Conservation (phyloP, 1,140 invertebrate species). For the Dendroctonus ponderosae region DNA sequence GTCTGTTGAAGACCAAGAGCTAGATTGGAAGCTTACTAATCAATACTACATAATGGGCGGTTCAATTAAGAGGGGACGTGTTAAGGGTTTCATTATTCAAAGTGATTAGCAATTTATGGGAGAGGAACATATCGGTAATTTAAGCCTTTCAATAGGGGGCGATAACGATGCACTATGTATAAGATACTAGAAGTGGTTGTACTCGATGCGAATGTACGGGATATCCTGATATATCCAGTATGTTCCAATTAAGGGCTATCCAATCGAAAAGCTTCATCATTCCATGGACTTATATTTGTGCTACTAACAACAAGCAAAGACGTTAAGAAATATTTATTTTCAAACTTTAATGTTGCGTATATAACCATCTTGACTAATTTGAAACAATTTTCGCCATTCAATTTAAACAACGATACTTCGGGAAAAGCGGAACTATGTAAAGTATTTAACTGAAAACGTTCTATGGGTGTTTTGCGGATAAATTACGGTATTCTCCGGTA, state of each 20-base stretch:
- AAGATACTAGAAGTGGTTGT: background rate
- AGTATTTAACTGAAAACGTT: constrained; percentile 12
- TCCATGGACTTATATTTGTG: too few species aligned
- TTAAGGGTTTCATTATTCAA: constrained; percentile 27
- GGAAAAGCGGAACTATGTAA: background rate
- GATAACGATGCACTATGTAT: constrained; percentile 11
- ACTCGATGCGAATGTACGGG: background rate
- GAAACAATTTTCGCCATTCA: too few species aligned
- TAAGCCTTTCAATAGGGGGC: constrained; percentile 15
- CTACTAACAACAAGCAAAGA: too few species aligned
- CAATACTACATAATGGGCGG: constrained; percentile 5
- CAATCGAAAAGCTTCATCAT: too few species aligned
- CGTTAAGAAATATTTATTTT: too few species aligned
- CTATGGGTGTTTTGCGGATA: constrained; percentile 12
- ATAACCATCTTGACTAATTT: too few species aligned
- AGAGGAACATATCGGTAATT: constrained; percentile 19
- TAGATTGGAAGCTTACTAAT: background rate
- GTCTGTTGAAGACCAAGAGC: too few species aligned
- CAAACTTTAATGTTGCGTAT: too few species aligned
- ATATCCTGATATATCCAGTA: too few species aligned
- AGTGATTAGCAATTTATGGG: constrained; percentile 27
- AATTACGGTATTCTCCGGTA: constrained; percentile 19
- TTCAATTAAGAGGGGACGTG: constrained; percentile 20
- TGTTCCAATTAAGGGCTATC: too few species aligned
- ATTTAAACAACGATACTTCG: too few species aligned